Evolutionary conservation across 2,113 vertebrate genomes (phyloP).

Genomic region (Pterocles burchelli): DNA sequence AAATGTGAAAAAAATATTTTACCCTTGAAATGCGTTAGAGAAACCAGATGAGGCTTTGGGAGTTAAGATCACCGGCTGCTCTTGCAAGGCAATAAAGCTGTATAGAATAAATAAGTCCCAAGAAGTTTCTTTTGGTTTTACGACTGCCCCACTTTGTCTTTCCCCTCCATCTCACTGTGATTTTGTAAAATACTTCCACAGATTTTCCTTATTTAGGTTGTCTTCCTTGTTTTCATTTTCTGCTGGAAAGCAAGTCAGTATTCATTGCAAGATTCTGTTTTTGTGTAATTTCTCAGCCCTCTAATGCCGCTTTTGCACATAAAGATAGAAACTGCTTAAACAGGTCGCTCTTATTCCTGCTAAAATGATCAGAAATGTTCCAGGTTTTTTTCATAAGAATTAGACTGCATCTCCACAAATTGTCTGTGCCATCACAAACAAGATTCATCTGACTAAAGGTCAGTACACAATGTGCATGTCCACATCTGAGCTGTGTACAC

Average conservation of each 20-base stretch:
- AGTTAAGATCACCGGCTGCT: background rate
- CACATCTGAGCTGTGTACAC: background rate
- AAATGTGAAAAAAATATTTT: constrained; percentile 3
- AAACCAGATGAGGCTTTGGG: background rate
- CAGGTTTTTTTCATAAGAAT: background rate
- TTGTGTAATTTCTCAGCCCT: background rate
- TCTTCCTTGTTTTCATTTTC: background rate
- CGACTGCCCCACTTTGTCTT: background rate
- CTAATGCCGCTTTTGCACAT: background rate
- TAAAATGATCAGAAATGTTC: background rate
- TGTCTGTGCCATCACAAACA: background rate
- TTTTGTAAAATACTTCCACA: background rate
- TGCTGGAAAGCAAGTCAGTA: background rate
- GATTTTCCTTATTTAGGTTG: background rate
- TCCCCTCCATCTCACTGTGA: background rate
- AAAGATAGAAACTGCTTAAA: background rate
- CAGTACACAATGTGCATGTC: background rate
- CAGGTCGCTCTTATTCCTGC: background rate
- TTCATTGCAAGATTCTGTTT: background rate
- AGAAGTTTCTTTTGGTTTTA: background rate
- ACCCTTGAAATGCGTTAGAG: background rate
- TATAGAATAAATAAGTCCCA: background rate
- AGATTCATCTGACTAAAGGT: background rate
- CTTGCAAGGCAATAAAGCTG: background rate
- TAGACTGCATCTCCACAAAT: background rate